These are phyloP conservation scores for Odobenus rosmarus DNA, from an alignment of 2,113 vertebrate genomes.

Conservation along the genomic window DNA sequence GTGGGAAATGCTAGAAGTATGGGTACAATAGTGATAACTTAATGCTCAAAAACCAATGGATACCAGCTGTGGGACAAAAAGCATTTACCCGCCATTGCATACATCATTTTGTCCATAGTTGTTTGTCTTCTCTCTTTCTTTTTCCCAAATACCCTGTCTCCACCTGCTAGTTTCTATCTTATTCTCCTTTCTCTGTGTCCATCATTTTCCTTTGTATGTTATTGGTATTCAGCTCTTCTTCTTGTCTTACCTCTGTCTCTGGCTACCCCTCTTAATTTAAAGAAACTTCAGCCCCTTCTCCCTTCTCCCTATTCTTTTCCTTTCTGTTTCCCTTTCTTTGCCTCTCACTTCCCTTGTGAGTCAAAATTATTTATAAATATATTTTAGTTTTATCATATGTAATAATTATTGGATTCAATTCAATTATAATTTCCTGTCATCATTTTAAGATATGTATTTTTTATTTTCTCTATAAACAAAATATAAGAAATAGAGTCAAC, in stretches of 20 bases:
- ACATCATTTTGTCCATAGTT: neutral
- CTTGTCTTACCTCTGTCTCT: neutral
- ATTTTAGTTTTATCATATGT: neutral
- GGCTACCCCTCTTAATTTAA: neutral
- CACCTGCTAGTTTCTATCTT: neutral
- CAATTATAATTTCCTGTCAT: neutral
- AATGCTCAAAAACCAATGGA: neutral
- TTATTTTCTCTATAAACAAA: neutral
- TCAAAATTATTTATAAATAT: neutral
- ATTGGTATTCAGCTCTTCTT: neutral
- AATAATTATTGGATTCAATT: neutral
- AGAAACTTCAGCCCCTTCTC: neutral
- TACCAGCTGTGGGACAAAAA: neutral
- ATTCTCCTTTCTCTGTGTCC: neutral
- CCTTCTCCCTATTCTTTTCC: neutral
- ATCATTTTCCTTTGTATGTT: neutral
- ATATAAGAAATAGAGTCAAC: neutral
- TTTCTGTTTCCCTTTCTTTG: neutral
- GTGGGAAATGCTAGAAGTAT: neutral
- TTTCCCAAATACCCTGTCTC: neutral
- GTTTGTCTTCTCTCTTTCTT: neutral
- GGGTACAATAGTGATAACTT: neutral
- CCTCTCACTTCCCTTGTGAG: neutral
- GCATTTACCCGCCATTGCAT: neutral
- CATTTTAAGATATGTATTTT: neutral